Evolutionary conservation across 2,797 vertebrate species (phyloP).

Genomic region (Silurus aristotelis): DNA sequence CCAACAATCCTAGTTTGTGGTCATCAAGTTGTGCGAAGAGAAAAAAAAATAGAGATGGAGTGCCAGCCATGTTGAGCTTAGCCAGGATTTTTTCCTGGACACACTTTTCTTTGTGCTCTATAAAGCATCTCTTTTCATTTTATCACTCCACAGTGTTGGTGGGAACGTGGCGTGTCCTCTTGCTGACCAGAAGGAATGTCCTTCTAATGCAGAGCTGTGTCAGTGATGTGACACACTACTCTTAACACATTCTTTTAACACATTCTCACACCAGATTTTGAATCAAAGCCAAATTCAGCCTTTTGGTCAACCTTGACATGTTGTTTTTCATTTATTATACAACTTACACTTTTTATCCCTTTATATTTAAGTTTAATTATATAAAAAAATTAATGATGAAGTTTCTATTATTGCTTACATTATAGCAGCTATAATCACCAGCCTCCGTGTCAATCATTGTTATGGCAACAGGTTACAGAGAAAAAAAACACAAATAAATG

Average conservation of each 20-base stretch:
- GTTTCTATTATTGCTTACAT: not conserved
- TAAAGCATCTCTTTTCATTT: constrained; percentile 1
- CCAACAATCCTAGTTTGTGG: constrained; percentile 21
- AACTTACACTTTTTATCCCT: no score
- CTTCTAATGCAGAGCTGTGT: not conserved
- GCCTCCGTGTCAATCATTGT: not conserved
- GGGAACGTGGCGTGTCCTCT: not conserved
- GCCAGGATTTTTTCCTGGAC: constrained; percentile 34
- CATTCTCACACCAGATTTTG: not conserved
- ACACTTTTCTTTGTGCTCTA: not conserved
- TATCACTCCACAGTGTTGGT: not conserved
- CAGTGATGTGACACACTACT: not conserved
- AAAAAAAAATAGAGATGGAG: constrained; percentile 14
- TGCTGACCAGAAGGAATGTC: constrained; percentile 1
- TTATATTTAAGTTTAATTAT: no score
- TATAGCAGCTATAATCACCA: not conserved
- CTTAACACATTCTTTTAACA: not conserved
- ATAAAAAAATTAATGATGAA: no score
- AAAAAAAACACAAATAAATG: not conserved
- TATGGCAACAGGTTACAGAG: not conserved
- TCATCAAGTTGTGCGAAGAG: not conserved
- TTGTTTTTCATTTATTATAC: no score
- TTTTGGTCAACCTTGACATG: not conserved
- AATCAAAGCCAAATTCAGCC: not conserved
- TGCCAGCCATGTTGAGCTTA: constrained; percentile 16